These are phyloP conservation scores for Pyrocephalus nanus DNA, from an alignment of 2,797 vertebrate genomes.

Conservation along the genomic window DNA sequence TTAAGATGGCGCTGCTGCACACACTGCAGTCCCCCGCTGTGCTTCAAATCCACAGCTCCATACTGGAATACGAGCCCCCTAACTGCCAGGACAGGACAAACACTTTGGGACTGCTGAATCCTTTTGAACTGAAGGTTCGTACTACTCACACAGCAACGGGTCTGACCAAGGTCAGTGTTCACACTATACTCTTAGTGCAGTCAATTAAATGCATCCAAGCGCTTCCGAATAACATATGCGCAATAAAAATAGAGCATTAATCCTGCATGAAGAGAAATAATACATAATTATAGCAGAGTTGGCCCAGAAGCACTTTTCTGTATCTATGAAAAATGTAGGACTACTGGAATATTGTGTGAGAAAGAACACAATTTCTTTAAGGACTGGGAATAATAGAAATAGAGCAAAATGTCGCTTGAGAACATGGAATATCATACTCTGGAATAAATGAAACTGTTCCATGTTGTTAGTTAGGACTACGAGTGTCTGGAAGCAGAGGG, in stretches of 20 bases:
- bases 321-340: neutral
- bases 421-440: neutral
- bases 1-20: neutral
- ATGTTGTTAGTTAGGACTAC: neutral
- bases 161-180: neutral
- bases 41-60: fast-evolving
- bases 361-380: neutral
- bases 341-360: neutral
- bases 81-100: neutral
- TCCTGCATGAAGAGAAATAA: neutral
- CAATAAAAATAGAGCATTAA: neutral
- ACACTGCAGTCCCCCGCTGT: neutral
- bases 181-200: too few species aligned
- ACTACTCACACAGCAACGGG: fast-evolving
- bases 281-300: neutral
- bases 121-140: neutral
- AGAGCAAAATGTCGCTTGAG: neutral
- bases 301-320: neutral
- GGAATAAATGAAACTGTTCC: neutral
- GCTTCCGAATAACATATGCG: neutral
- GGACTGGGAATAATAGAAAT: neutral
- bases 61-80: fast-evolving
- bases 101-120: neutral
- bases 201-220: neutral
- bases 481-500: neutral